Base-by-base conservation (phyloP, 1,140 invertebrate species). In the Euborellia annulipes region DNA sequence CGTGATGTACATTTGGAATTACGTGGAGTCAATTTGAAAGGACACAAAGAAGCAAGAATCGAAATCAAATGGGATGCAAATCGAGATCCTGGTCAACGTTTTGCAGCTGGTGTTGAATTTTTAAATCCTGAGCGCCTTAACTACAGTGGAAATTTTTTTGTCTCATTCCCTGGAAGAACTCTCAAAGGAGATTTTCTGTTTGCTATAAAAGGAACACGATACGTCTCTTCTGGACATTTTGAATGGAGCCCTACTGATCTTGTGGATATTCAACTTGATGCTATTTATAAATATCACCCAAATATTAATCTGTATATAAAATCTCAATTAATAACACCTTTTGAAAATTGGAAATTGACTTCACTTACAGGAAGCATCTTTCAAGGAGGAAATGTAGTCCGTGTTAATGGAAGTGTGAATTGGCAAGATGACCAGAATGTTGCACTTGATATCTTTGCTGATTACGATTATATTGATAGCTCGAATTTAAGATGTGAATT, bases 11-110 rank as follows among this genome's bases (percentile, higher is more conserved):
- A 78, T 48, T 54, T 85, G 14, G 69, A 70, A 1, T 60, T 76
- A 41, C 72, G 69, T 21, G 68, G 72, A 1, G 62, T 72, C 4
- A 70, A 73, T 46, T 68, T 70, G 18, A 57, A 64, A 0, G 55
- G 62, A 16, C 68, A 69, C 14, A 80, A 81, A 54, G 72, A 76
- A 42, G 61, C 76, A 3, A 76, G 72, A 1, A 58, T 80, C 0
- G 78, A 80, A 46, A 54, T 87, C 0, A 83, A 83, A 52, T 87
- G 82, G 82, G 82, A 87, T 55, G 79, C 79, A 0, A 85, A 84
- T 61, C 67, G 84, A 8, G 80, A 87, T 66, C 81, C 82, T 0
- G 72, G 72, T 34, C 70, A 82, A 53, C 78, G 79, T 55, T 57
- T 82, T 9, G 66, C 68, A 21, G 60, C 73, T 0, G 67, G 66